These are phyloP conservation scores for Spialia ferax DNA, from an alignment of 2,888 invertebrate species.

Conservation along the genomic window DNA sequence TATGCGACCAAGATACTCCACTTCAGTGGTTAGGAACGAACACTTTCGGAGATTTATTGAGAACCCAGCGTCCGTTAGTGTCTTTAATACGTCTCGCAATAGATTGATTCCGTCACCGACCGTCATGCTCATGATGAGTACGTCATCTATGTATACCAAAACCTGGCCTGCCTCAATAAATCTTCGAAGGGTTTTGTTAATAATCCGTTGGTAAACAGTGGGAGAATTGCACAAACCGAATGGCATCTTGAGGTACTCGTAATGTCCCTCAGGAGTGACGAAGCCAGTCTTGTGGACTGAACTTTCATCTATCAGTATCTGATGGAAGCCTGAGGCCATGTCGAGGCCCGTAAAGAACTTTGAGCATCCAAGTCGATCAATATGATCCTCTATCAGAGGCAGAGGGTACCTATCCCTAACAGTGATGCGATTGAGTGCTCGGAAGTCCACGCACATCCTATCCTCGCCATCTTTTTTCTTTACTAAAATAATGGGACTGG, in stretches of 20 bases:
- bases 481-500: neutral
- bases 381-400: neutral
- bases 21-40: neutral
- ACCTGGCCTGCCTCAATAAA: constrained; percentile 6
- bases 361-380: neutral
- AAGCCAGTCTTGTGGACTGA: neutral
- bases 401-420: neutral
- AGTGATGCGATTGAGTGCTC: neutral
- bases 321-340: neutral
- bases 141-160: constrained; percentile 32
- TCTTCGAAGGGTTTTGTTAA: neutral
- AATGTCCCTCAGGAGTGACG: constrained; percentile 8
- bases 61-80: constrained; percentile 6
- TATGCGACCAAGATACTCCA: neutral
- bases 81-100: neutral
- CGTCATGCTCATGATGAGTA: neutral
- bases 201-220: constrained; percentile 13
- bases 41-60: constrained; percentile 10
- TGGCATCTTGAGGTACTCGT: constrained; percentile 14
- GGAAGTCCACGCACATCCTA: neutral
- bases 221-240: constrained; percentile 3
- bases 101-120: neutral
- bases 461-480: neutral
- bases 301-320: neutral
- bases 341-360: constrained; percentile 1